Evolutionary conservation across 2,888 invertebrate species (phyloP).

Genomic region (Drosophila rubida): DNA sequence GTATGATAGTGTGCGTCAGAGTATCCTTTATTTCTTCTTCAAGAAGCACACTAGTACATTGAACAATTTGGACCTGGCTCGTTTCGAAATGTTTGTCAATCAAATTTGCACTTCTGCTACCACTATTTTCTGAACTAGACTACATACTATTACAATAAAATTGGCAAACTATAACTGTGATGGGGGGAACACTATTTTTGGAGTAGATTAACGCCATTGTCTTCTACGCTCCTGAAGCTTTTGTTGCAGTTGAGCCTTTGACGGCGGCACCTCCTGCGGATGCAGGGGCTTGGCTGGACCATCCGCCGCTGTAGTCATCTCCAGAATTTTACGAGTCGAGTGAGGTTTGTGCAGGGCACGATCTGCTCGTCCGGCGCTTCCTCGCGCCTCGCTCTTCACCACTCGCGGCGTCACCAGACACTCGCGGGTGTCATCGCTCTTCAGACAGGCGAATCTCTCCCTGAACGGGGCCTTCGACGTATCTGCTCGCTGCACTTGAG

Average conservation of each 20-base stretch:
- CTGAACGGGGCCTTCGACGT: background rate
- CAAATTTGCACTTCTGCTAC: background rate
- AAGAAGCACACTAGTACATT: background rate
- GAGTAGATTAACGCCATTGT: conserved; percentile 39
- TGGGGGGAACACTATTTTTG: background rate
- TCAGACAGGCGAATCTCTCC: background rate
- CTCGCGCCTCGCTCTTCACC: background rate
- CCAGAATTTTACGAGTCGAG: conserved; percentile 4
- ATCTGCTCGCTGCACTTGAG: background rate
- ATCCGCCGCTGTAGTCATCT: background rate
- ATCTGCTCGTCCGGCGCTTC: background rate
- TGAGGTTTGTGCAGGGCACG: background rate
- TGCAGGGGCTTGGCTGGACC: background rate
- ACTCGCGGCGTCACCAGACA: conserved; percentile 2
- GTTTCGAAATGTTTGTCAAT: background rate
- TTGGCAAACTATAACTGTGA: conserved; percentile 1
- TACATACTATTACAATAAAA: conserved; percentile 2
- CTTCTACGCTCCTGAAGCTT: conserved; percentile 17
- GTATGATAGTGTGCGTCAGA: background rate
- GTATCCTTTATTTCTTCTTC: background rate
- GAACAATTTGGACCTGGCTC: background rate
- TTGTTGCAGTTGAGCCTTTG: conserved; percentile 33
- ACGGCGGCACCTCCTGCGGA: background rate
- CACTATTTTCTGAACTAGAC: background rate
- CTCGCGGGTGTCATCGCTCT: background rate